phyloP scores from a whole-genome alignment of 37 sponge, comb jelly and placozoan species.

The Crambe crambe region DNA sequence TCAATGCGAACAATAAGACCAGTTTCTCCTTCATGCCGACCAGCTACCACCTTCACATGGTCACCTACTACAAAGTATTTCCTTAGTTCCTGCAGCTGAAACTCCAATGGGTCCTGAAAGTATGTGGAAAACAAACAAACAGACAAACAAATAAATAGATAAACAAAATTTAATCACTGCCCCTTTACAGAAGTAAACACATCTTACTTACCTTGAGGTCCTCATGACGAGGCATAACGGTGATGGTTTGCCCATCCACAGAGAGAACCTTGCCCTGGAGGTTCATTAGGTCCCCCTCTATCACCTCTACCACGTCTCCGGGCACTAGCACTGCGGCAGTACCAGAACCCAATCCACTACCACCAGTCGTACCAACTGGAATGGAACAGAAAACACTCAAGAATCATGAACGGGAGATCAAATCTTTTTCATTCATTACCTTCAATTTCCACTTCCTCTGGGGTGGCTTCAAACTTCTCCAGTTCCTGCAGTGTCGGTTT shows the following conservation, averaged over 20 bases:
- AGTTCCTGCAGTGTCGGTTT: conserved; percentile 95
- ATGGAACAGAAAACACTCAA: neutral
- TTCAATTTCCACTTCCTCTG: conserved; percentile 87
- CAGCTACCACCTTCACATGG: conserved; percentile 94
- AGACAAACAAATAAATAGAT: too few relatives aligned
- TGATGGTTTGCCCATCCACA: conserved; percentile 81
- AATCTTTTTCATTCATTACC: conserved; percentile 17
- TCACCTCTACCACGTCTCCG: conserved; percentile 93
- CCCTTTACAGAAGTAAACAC: neutral
- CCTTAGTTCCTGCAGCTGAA: conserved; percentile 71
- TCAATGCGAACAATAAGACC: conserved; percentile 95
- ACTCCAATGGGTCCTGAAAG: conserved; percentile 81
- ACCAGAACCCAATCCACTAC: neutral
- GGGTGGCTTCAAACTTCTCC: conserved; percentile 95
- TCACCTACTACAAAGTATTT: conserved; percentile 95
- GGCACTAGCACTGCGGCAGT: conserved; percentile 57
- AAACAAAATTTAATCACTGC: too few relatives aligned
- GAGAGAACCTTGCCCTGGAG: conserved; percentile 86
- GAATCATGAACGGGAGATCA: too few relatives aligned
- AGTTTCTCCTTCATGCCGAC: conserved; percentile 92
- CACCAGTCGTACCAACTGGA: conserved; percentile 13
- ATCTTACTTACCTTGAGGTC: conserved; percentile 73
- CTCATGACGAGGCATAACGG: conserved; percentile 88
- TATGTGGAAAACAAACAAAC: too few relatives aligned
- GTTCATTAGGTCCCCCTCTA: conserved; percentile 90